Evolutionary conservation across 2,797 vertebrate species (phyloP).

Genomic region (Emydoidea blandingii): DNA sequence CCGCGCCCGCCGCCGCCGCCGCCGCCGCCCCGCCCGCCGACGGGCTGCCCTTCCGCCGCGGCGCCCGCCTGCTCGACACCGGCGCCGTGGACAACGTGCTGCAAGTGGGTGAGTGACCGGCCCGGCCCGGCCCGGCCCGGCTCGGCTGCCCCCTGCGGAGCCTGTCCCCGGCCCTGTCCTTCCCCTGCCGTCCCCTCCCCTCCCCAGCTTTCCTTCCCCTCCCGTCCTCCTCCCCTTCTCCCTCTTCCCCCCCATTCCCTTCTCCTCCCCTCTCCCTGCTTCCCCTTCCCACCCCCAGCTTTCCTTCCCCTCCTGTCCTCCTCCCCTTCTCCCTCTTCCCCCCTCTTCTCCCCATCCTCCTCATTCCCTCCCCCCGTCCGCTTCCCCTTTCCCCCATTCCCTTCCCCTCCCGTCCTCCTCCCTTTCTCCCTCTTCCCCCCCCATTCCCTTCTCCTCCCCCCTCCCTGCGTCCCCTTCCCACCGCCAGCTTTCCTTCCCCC

Average conservation of each 20-base stretch:
- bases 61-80: constrained; percentile 95
- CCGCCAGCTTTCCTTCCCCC: background rate
- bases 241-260: background rate
- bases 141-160: background rate
- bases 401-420: no score
- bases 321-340: background rate
- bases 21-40: constrained; percentile 75
- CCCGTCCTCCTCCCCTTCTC: background rate
- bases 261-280: rapidly evolving
- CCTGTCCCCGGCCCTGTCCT: background rate
- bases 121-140: background rate
- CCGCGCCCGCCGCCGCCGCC: constrained; percentile 64
- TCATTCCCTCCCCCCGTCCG: no score
- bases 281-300: no score
- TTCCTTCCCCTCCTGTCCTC: background rate
- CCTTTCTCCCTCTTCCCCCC: no score
- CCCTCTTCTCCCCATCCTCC: no score
- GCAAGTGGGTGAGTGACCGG: constrained; percentile 93
- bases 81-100: constrained; percentile 97
- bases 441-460: no score
- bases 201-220: no score
- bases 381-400: no score
- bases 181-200: background rate
- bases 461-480: no score
- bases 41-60: constrained; percentile 86